These are phyloP conservation scores for Sebastes matsubarae DNA, from an alignment of 2,797 vertebrate genomes.

Conservation along the genomic window DNA sequence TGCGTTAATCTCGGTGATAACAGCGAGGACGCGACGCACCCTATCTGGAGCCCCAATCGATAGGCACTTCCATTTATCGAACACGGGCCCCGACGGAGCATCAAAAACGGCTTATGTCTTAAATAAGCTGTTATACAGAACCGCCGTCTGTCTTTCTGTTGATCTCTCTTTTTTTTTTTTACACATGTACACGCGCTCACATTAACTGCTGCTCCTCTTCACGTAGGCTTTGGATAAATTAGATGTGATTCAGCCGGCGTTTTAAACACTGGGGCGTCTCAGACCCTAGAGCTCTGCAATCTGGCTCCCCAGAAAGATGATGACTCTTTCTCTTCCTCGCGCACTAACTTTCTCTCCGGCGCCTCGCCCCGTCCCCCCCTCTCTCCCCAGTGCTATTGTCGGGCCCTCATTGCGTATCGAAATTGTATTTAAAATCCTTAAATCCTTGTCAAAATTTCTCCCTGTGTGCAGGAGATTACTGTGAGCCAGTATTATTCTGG, in stretches of 20 bases:
- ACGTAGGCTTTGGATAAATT: constrained; percentile 62
- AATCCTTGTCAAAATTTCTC: constrained; percentile 78
- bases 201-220: constrained; percentile 32
- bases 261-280: constrained; percentile 66
- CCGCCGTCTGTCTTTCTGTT: constrained; percentile 9
- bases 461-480: constrained; percentile 75
- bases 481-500: constrained; percentile 73
- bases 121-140: constrained; percentile 49
- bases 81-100: constrained; percentile 42
- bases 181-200: not conserved
- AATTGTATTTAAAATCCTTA: constrained; percentile 79
- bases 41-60: constrained; percentile 60
- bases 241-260: constrained; percentile 64
- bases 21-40: constrained; percentile 16
- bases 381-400: constrained; percentile 53
- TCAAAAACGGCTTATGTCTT: constrained; percentile 53
- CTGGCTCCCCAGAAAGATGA: constrained; percentile 66
- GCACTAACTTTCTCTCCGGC: constrained; percentile 22
- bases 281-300: constrained; percentile 65
- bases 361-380: constrained; percentile 14
- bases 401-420: constrained; percentile 57
- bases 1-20: constrained; percentile 65
- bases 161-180: not conserved
- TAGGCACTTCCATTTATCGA: constrained; percentile 57
- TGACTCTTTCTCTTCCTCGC: constrained; percentile 53